Evolutionary conservation across 2,888 invertebrate species (phyloP).

Genomic region (Nudaria mundana): DNA sequence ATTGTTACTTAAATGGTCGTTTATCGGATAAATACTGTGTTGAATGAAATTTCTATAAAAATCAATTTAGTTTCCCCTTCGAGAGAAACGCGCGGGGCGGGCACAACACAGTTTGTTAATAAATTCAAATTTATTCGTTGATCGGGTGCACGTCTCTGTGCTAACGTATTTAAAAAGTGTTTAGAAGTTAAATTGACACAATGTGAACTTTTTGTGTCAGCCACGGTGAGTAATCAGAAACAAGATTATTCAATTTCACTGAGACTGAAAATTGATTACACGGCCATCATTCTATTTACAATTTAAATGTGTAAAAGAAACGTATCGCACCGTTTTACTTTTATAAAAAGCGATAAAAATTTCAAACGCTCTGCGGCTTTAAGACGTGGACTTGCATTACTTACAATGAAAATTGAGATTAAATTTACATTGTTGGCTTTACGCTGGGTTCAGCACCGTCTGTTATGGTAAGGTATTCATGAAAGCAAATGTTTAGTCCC

Average conservation of each 20-base stretch:
- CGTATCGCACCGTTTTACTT: constrained; percentile 1
- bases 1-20: constrained; percentile 8
- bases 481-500: constrained; percentile 71
- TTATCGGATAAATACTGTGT: constrained; percentile 5
- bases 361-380: constrained; percentile 2
- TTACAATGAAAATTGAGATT: constrained; percentile 65
- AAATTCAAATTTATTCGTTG: constrained; percentile 80
- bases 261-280: constrained; percentile 37
- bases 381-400: constrained; percentile 44
- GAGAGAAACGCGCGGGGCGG: constrained; percentile 56
- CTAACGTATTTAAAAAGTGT: constrained; percentile 81
- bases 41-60: constrained; percentile 30
- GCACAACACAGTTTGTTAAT: constrained; percentile 68
- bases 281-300: constrained; percentile 27
- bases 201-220: constrained; percentile 77
- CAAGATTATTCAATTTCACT: constrained; percentile 68
- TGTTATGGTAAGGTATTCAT: constrained; percentile 76
- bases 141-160: constrained; percentile 63
- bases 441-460: constrained; percentile 49
- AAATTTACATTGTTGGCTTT: constrained; percentile 75
- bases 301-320: constrained; percentile 15
- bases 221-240: constrained; percentile 61
- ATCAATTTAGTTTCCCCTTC: constrained; percentile 73
- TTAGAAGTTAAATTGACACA: constrained; percentile 81
- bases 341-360: constrained; percentile 9